Conservation (phyloP, 2,113 vertebrate species). For the Albula goreensis region DNA sequence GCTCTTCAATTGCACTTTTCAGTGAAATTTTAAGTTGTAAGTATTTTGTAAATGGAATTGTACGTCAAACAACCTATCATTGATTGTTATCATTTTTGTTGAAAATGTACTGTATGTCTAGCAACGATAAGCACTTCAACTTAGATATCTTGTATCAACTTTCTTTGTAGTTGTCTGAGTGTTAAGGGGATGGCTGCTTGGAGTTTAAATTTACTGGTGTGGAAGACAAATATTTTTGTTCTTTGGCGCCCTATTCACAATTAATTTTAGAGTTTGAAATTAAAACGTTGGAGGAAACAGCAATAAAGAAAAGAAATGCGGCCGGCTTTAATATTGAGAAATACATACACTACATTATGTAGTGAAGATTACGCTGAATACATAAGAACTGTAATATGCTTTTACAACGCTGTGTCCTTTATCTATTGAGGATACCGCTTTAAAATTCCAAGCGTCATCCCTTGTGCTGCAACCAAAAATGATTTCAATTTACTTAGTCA, state of each 20-base stretch:
- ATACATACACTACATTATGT: background rate
- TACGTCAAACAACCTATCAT: constrained; percentile 42
- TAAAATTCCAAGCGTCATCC: constrained; percentile 73
- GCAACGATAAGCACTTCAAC: constrained; percentile 85
- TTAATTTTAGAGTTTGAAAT: background rate
- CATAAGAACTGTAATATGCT: background rate
- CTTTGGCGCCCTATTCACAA: background rate
- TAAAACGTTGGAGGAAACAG: background rate
- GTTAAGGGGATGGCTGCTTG: constrained; percentile 72
- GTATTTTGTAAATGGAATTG: constrained; percentile 67
- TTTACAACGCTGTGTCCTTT: constrained; percentile 3
- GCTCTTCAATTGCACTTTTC: constrained; percentile 81
- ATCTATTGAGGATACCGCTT: constrained; percentile 12
- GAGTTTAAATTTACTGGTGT: constrained; percentile 14
- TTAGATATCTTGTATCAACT: constrained; percentile 66
- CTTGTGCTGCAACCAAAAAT: constrained; percentile 90
- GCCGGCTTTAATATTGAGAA: background rate
- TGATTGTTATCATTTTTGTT: constrained; percentile 50
- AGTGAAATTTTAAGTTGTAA: constrained; percentile 66
- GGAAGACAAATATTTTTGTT: background rate
- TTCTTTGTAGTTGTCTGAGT: constrained; percentile 65
- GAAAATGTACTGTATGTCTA: constrained; percentile 56
- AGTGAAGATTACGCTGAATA: background rate
- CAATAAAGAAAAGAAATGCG: background rate
- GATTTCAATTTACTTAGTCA: constrained; percentile 53